Percentiles rank a stretch among this genome's conserved stretches.
Conservation (phyloP, 2,113 vertebrate species). For the pig (Sus scrofa) region DNA sequence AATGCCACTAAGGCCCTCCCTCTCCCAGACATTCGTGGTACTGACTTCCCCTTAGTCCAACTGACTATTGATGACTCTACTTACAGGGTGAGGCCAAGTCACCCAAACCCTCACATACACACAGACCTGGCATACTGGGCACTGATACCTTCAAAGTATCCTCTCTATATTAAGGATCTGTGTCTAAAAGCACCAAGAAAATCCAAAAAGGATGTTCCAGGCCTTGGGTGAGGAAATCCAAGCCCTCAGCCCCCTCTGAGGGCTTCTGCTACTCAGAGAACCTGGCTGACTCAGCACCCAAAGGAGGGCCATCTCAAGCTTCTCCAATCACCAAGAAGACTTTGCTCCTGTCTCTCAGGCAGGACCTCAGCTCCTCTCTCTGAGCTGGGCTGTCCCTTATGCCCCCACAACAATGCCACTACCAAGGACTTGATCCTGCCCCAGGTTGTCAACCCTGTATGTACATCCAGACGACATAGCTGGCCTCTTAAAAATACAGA, state of each 20-base stretch:
- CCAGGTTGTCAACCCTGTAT: not conserved
- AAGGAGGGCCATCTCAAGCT: not conserved
- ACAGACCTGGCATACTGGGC: not conserved
- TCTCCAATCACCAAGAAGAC: not conserved
- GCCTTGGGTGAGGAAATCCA: not conserved
- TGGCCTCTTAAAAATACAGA: not conserved
- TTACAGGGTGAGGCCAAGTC: not conserved
- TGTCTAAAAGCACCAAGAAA: not conserved
- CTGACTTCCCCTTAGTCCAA: not conserved
- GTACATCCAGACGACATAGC: not conserved
- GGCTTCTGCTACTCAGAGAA: not conserved
- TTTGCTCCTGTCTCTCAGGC: not conserved
- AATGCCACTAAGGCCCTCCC: not conserved
- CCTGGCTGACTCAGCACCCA: not conserved
- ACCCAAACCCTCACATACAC: not conserved
- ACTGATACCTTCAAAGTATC: not conserved
- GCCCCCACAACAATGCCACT: not conserved
- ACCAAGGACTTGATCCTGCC: not conserved
- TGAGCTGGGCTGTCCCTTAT: not conserved
- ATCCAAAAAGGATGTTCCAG: not conserved
- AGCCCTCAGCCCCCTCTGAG: not conserved
- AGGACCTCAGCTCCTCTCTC: not conserved
- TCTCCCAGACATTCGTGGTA: not conserved
- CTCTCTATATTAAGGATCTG: not conserved
- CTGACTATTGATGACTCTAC: not conserved